A percentile compares a stretch with the other conserved stretches of the same genome.
Evolutionary conservation across 2,113 vertebrate species (phyloP).

Genomic region (Petromus typicus): DNA sequence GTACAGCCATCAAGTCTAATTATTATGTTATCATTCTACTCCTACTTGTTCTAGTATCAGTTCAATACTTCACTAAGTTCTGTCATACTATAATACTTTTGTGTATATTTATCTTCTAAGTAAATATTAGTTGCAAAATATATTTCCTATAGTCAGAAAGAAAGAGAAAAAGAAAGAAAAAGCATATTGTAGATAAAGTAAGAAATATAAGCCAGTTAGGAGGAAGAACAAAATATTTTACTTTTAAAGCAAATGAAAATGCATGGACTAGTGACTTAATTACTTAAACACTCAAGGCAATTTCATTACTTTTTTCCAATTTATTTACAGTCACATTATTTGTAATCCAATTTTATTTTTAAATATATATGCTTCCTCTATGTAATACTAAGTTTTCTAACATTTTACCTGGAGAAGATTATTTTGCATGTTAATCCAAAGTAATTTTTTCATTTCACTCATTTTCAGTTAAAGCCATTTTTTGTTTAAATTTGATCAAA

Average conservation of each 20-base stretch:
- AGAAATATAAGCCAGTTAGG: slow-evolving; percentile 13
- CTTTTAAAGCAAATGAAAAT: slow-evolving; percentile 63
- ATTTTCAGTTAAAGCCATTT: slow-evolving; percentile 50
- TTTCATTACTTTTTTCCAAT: slow-evolving; percentile 48
- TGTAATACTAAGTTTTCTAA: background rate
- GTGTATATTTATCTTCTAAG: background rate
- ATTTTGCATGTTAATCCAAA: background rate
- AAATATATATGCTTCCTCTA: background rate
- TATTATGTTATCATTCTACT: background rate
- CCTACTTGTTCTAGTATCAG: background rate
- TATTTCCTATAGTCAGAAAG: background rate
- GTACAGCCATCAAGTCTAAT: background rate
- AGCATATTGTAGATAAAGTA: background rate
- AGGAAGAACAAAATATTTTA: slow-evolving; percentile 22
- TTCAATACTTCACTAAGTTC: background rate
- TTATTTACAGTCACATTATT: slow-evolving; percentile 71
- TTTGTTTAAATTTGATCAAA: slow-evolving; percentile 50
- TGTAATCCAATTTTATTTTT: slow-evolving; percentile 56
- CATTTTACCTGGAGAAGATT: background rate
- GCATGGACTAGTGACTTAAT: slow-evolving; percentile 49
- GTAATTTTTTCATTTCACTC: background rate
- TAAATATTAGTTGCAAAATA: background rate
- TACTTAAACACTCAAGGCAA: slow-evolving; percentile 63
- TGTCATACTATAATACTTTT: background rate
- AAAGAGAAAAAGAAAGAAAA: background rate